phyloP scores from a whole-genome alignment of 2,888 invertebrate species.

The Ormyrus thymus region DNA sequence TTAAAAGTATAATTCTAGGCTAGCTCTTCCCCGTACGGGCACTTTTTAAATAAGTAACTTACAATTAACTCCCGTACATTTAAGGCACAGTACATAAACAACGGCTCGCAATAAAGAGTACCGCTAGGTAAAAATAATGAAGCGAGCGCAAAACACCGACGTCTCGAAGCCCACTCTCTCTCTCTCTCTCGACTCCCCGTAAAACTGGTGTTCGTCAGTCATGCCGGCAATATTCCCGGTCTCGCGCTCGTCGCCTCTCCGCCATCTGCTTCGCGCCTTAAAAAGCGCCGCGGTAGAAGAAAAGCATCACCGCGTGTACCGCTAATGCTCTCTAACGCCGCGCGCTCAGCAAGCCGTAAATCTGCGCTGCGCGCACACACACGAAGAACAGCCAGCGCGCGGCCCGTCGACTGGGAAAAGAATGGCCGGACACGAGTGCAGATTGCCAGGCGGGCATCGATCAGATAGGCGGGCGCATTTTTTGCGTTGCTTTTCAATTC shows the following conservation, averaged over 20 bases:
- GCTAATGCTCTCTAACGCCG: conserved; percentile 12
- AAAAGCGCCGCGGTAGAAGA: background rate
- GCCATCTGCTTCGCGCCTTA: conserved; percentile 25
- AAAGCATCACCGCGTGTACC: background rate
- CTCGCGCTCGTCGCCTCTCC: too few relatives aligned
- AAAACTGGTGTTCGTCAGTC: too few relatives aligned
- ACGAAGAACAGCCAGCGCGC: too few relatives aligned
- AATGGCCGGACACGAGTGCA: conserved; percentile 41
- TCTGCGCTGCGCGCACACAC: background rate
- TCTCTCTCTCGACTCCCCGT: too few relatives aligned
- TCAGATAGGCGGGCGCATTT: conserved; percentile 21
- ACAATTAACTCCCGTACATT: too few relatives aligned
- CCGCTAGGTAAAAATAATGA: too few relatives aligned
- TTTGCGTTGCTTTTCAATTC: conserved; percentile 21
- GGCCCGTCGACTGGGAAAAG: conserved; percentile 5
- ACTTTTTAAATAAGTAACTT: too few relatives aligned
- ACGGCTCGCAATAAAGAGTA: background rate
- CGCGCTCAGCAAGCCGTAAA: conserved; percentile 47
- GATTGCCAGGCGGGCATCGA: conserved; percentile 51
- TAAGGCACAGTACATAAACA: background rate
- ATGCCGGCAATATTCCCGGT: too few relatives aligned
- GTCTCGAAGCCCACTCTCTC: too few relatives aligned
- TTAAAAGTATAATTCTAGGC: too few relatives aligned
- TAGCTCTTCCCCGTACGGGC: too few relatives aligned
- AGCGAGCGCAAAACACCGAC: too few relatives aligned